phyloP scores from a whole-genome alignment of 2,797 vertebrate genomes.

The Australoheros facetus region DNA sequence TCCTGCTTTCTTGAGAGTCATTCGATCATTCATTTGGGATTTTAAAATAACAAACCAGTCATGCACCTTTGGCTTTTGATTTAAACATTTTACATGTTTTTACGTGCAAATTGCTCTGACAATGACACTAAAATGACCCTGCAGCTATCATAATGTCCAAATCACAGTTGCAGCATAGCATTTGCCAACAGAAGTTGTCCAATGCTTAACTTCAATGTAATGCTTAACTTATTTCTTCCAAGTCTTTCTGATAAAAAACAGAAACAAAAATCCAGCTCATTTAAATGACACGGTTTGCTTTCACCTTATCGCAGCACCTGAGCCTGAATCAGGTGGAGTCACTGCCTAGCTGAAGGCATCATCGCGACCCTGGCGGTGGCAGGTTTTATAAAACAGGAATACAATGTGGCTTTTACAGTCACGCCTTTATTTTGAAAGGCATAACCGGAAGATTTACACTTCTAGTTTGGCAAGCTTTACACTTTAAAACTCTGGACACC shows the following conservation, averaged over 20 bases:
- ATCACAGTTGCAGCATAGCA: too few relatives aligned
- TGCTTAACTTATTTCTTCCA: neutral
- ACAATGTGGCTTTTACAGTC: neutral
- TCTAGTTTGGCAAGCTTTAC: neutral
- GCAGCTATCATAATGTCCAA: neutral
- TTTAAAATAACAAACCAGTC: neutral
- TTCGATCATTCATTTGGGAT: neutral
- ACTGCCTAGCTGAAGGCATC: neutral
- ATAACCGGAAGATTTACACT: neutral
- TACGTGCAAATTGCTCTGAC: neutral
- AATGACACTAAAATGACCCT: neutral
- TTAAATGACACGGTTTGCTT: too few relatives aligned
- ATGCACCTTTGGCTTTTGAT: neutral
- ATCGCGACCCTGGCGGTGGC: neutral
- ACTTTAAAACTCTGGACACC: slow-evolving; percentile 44
- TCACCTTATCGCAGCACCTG: neutral
- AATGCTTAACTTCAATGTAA: neutral
- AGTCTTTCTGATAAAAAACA: neutral
- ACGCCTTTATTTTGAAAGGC: slow-evolving; percentile 41
- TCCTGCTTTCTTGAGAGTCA: accelerated
- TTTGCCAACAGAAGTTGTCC: neutral
- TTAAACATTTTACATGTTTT: neutral
- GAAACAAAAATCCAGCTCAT: neutral
- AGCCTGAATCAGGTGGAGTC: neutral
- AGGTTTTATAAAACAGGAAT: neutral